Conservation (phyloP, 2,113 vertebrate genomes). For the Pseudopipra pipra region DNA sequence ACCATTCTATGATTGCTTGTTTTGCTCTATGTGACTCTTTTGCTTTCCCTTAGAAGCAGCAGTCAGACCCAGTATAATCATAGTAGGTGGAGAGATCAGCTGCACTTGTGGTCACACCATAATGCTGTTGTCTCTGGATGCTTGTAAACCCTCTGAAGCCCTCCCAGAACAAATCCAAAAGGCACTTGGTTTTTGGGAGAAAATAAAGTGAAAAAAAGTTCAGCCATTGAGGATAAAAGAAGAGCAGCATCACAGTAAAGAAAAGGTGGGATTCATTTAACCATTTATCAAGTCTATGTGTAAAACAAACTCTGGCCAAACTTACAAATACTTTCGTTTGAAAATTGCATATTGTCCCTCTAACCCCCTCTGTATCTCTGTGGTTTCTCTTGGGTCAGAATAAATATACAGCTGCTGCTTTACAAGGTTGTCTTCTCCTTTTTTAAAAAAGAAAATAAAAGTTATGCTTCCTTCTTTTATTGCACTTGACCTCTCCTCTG, state of each 20-base stretch:
- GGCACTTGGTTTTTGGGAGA: accelerated
- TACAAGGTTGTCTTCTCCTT: conserved; percentile 23
- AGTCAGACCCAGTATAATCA: background rate
- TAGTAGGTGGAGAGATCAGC: background rate
- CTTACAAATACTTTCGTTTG: background rate
- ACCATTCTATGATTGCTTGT: background rate
- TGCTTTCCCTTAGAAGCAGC: background rate
- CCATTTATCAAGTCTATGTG: background rate
- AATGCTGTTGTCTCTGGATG: background rate
- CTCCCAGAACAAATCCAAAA: background rate
- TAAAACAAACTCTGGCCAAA: conserved; percentile 15
- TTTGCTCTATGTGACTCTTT: accelerated
- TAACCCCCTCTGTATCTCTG: background rate
- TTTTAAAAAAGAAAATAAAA: conserved; percentile 26
- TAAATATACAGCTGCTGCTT: conserved; percentile 61
- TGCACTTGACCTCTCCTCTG: conserved; percentile 62
- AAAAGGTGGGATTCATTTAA: background rate
- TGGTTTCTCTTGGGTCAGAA: conserved; percentile 41
- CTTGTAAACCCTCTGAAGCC: background rate
- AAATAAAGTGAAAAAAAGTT: background rate
- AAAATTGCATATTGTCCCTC: background rate
- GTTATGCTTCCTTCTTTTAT: conserved; percentile 61
- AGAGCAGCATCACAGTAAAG: background rate
- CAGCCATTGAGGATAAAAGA: background rate
- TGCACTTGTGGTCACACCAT: background rate